phyloP scores from a whole-genome alignment of 23 tunicate species.

The Corella eumyota region DNA sequence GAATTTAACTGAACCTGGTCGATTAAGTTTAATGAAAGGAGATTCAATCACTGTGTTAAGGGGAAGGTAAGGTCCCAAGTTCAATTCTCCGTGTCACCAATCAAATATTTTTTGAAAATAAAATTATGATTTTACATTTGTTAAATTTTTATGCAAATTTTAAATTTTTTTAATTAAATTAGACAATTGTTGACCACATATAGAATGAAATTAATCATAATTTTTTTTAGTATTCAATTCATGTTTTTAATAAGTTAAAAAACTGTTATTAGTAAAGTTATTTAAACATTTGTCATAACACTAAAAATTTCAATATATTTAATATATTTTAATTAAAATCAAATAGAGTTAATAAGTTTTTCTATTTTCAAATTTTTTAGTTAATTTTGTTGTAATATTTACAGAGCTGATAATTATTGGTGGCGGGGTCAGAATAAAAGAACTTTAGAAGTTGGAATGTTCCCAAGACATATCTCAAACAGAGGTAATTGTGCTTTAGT shows the following conservation, averaged over 20 bases:
- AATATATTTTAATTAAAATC: not conserved
- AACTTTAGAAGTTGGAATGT: slow-evolving; percentile 64
- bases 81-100: too few relatives aligned
- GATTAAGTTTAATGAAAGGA: slow-evolving; percentile 44
- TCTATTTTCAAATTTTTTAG: not conserved
- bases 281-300: too few relatives aligned
- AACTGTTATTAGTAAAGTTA: too few relatives aligned
- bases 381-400: not conserved
- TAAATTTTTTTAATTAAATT: too few relatives aligned
- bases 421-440: slow-evolving; percentile 94
- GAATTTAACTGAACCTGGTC: slow-evolving; percentile 32
- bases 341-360: not conserved
- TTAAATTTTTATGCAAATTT: too few relatives aligned
- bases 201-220: too few relatives aligned
- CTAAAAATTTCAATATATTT: not conserved
- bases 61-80: slow-evolving; percentile 47
- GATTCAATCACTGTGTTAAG: slow-evolving; percentile 70
- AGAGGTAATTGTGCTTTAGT: not conserved
- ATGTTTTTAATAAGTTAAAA: too few relatives aligned
- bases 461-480: slow-evolving; percentile 35
- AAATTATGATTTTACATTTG: too few relatives aligned
- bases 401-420: slow-evolving; percentile 84
- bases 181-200: too few relatives aligned
- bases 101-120: too few relatives aligned
- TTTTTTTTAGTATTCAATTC: too few relatives aligned